Base-by-base conservation (phyloP, 2,888 invertebrate species). In the Patella ulyssiponensis region DNA sequence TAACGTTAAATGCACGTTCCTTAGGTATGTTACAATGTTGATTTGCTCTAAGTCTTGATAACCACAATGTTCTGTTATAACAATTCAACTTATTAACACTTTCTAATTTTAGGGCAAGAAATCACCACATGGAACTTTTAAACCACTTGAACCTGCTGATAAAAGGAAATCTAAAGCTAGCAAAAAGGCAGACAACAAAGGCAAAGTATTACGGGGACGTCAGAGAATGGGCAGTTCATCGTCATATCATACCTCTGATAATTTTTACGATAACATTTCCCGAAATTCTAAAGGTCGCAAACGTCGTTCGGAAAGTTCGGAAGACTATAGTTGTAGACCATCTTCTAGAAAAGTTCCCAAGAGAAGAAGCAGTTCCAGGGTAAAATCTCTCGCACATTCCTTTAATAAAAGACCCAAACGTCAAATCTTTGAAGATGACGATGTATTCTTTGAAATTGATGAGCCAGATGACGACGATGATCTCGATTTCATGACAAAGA, bases 101-200 rank as follows among this genome's bases (percentile, higher is more conserved):
- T 44, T 44, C 44, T 44, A 44, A 44, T 44, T 44, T 69, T n/a
- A 33, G 15, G 20, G 27, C 1, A 73, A 77, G 77, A 77, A 56
- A 44, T 71, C 71, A 3, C 73, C 77, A 54, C 53, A 73, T 70
- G 73, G 70, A 9, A 69, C 77, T 1, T 77, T 73, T 52, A 77
- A 76, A 73, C 71, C 73, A 7, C 76, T 58, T 23, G 58, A 52
- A 58, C 54, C 51, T 1, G 69, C 52, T 20, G 74, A 79, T 54
- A 53, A 44, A 20, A 74, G 73, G 64, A 74, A 52, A 44, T 44
- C 44, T 7, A 44, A 44, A 44, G 44, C 44, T 7, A 9, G 44
- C 1, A 44, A 44, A 7, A 44, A 9, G 44, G 9, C 9, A 9
- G 44, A 44, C 44, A 44, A 44, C 44, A 44, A 44, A 44, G 44